A percentile compares a stretch with the other conserved stretches of the same genome.
These are phyloP conservation scores for Phragmatobia fuliginosa DNA, from an alignment of 2,888 invertebrate species.

Conservation along the genomic window DNA sequence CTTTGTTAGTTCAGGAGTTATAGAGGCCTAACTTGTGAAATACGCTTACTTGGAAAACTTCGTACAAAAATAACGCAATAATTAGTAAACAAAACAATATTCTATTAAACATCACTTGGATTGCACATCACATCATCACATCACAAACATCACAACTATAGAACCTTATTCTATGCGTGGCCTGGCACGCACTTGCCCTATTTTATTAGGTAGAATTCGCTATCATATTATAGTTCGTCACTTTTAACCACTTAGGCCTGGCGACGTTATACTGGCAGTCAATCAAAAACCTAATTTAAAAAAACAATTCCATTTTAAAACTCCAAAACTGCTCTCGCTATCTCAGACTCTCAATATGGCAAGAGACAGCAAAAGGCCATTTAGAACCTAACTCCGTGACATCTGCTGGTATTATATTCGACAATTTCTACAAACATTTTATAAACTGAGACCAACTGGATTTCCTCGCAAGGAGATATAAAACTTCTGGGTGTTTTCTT, in stretches of 20 bases:
- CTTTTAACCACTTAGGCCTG: neutral
- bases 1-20: no score
- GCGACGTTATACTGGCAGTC: neutral
- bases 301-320: neutral
- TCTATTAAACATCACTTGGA: no score
- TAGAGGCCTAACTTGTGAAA: no score
- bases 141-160: no score
- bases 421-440: slow-evolving; percentile 15
- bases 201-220: no score
- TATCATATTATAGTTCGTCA: neutral
- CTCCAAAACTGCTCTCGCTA: neutral
- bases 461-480: neutral
- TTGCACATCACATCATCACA: no score
- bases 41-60: no score
- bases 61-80: no score
- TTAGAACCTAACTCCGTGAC: slow-evolving; percentile 12
- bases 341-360: slow-evolving; percentile 8
- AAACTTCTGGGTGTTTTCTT: neutral
- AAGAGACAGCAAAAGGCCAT: slow-evolving; percentile 7
- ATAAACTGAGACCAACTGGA: neutral
- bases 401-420: slow-evolving; percentile 28
- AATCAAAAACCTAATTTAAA: neutral
- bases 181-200: no score
- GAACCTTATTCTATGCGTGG: no score
- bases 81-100: no score